Evolutionary conservation across 2,888 invertebrate species (phyloP), one percentile per base, ranked within the genome.

Genomic region (Aleiodes alternator): DNA sequence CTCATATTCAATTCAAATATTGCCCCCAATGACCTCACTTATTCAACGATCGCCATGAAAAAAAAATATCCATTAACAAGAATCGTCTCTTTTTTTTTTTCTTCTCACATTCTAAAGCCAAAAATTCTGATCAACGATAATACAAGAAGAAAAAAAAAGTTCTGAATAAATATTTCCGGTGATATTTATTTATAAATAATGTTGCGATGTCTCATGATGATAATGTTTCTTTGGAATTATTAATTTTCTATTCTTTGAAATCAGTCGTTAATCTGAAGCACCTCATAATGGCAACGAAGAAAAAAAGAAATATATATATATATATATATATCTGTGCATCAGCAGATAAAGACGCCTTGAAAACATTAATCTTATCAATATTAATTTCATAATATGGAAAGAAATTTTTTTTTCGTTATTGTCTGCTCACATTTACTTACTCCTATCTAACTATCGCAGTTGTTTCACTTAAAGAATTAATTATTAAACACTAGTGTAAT

Each of bases 401-500:
- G 7, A 29, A 68, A 68, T 51, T 23, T 23, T 23, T 23, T 23
- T 23, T 7, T 82, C 82, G 82, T 89, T 89, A 89, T 89, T 89
- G 89, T 89, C 89, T 83, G 83, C 80, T 86, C 89, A 89, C 89
- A 88, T 88, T 86, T 84, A 87, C 85, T 86, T 86, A 86, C 72
- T 79, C 79, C 81, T 86, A 87, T 78, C 84, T 83, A 85, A 83
- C 79, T 81, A 78, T 80, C 78, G 76, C 77, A 76, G 72, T 76
- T 70, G 43, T 23, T 76, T 72, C 74, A 53, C 23, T 31, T 70
- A 38, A 71, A 16, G 69, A 64, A 14, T 48, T 53, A 53, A 53
- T 53, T n/a, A 53, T 48, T 48, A 16, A 64, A 38, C 23, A 11
- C 43, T 16, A 48, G 48, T 64, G 11, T 59, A 34, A 29, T n/a